phyloP scores from a whole-genome alignment of 2,888 invertebrate species.

The Yponomeuta malinellus region DNA sequence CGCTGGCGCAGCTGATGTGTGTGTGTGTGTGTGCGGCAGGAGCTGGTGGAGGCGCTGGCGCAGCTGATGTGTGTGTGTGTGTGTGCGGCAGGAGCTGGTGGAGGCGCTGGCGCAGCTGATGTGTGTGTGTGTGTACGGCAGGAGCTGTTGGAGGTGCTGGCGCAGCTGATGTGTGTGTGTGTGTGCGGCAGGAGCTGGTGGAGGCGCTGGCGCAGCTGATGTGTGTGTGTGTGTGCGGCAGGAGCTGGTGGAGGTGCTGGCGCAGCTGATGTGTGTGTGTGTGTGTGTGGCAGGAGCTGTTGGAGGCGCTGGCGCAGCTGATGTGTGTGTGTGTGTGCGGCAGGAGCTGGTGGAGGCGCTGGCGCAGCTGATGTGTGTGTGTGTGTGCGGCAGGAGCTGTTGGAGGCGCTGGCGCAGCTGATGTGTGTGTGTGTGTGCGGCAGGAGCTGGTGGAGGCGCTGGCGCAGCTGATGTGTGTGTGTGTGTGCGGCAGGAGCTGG shows the following conservation, averaged over 20 bases:
- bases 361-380: constrained; percentile 78
- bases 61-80: constrained; percentile 70
- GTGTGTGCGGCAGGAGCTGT: constrained; percentile 67
- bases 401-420: constrained; percentile 84
- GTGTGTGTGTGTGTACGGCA: constrained; percentile 24
- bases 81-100: constrained; percentile 75
- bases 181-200: constrained; percentile 75
- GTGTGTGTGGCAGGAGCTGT: constrained; percentile 67
- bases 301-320: constrained; percentile 84
- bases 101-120: constrained; percentile 83
- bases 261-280: constrained; percentile 74
- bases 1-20: constrained; percentile 81
- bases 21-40: constrained; percentile 35
- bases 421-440: constrained; percentile 34
- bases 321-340: constrained; percentile 34
- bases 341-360: constrained; percentile 83
- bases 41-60: constrained; percentile 83
- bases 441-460: constrained; percentile 83
- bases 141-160: constrained; percentile 83
- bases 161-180: constrained; percentile 74
- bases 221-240: constrained; percentile 24
- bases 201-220: constrained; percentile 83
- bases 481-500: constrained; percentile 67
- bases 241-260: constrained; percentile 83
- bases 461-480: constrained; percentile 76